Conservation (phyloP, 2,113 vertebrate genomes). For the Lutjanus erythropterus region DNA sequence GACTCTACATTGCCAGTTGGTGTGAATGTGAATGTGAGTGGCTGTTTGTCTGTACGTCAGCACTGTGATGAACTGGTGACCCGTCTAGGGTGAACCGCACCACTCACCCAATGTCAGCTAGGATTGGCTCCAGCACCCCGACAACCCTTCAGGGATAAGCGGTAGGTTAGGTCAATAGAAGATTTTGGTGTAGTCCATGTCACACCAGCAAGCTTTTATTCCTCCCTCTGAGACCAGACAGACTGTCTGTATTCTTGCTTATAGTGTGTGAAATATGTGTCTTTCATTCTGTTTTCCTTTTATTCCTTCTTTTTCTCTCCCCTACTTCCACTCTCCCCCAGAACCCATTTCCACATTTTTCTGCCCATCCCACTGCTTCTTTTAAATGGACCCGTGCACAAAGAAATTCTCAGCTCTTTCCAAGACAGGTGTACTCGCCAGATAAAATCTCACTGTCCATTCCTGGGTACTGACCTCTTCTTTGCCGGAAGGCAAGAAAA, state of each 20-base stretch:
- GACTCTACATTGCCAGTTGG: too few relatives aligned
- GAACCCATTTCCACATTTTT: slow-evolving; percentile 28
- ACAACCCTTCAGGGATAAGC: too few relatives aligned
- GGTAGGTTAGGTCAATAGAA: slow-evolving; percentile 17
- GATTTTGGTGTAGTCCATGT: not conserved
- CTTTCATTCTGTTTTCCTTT: slow-evolving; percentile 3
- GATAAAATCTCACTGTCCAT: slow-evolving; percentile 69
- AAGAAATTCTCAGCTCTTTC: slow-evolving; percentile 61
- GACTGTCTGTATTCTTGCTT: not conserved
- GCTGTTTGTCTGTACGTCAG: too few relatives aligned
- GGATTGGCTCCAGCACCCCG: too few relatives aligned
- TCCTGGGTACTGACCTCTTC: slow-evolving; percentile 50
- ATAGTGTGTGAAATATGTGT: slow-evolving; percentile 15
- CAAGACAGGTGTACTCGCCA: slow-evolving; percentile 57
- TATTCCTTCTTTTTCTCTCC: not conserved
- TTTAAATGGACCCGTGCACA: slow-evolving; percentile 50
- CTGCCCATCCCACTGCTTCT: slow-evolving; percentile 28
- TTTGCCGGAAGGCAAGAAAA: slow-evolving; percentile 27
- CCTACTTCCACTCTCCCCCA: not conserved
- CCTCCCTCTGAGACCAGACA: not conserved
- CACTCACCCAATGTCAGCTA: too few relatives aligned
- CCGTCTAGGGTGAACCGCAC: too few relatives aligned
- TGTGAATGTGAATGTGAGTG: too few relatives aligned
- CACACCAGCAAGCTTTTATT: not conserved
- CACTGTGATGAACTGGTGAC: too few relatives aligned